Base-by-base conservation (phyloP, 2,113 vertebrate genomes). In the Sorex araneus region DNA sequence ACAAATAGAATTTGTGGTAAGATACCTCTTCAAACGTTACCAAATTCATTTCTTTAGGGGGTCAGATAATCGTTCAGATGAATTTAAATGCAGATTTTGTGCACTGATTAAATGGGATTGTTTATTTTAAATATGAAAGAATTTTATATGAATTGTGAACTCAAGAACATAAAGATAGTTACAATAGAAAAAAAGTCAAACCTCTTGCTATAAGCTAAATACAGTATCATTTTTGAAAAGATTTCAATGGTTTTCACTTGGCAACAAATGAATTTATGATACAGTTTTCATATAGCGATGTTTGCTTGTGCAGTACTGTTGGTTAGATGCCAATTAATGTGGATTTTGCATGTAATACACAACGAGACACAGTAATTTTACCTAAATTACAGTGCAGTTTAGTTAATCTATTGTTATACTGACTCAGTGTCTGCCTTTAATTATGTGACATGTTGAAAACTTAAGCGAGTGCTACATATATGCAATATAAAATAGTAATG, bases 151-250 rank as follows among this genome's bases (percentile, higher is more conserved):
- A 97, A 87, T 87, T 80, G 21, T 94, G 95, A 95, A 95, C 75
- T 92, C 47, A 96, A 96, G 93, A 97, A 94, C 94, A 97, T 97
- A 95, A 96, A 97, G 90, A 96, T 97, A 87, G 96, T 92, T 97
- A 89, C 81, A 77, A 23, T 28, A 97, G 89, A 82, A 93, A 93
- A 95, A 95, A 96, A 97, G 86, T 92, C 96, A 97, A 98, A 97
- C 95, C 96, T 98, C 97, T 98, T 97, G 96, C 50, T 93, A 97
- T 98, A 97, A 98, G 97, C 98, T 98, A 98, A 97, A 96, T 82
- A 94, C 96, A 95, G 95, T 97, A 97, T 97, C 96, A 88, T 97
- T 97, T 97, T 92, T 92, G 90, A 97, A 97, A 95, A 66, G 93
- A 84, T 77, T 83, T 96, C 30, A 34, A 75, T 88, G 94, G 85